Conservation (phyloP, 2,113 vertebrate species). For the Carassius auratus region DNA sequence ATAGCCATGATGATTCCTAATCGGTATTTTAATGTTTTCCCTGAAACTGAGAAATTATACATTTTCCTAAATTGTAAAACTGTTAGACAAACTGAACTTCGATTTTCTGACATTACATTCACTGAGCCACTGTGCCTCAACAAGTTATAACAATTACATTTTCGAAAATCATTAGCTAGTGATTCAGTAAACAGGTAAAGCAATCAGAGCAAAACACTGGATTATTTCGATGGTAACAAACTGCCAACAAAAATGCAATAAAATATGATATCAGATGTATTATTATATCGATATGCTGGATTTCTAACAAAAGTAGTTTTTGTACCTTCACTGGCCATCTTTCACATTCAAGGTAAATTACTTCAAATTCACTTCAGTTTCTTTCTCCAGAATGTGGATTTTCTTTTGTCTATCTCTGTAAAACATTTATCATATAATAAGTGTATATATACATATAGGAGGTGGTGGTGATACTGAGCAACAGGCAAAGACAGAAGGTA, state of each 20-base stretch:
- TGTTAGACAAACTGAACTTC: no score
- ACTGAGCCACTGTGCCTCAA: no score
- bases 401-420: no score
- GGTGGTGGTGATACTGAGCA: no score
- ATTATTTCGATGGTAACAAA: neutral
- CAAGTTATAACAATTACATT: no score
- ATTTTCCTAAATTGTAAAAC: neutral
- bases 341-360: neutral
- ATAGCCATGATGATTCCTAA: neutral
- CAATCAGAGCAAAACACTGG: neutral
- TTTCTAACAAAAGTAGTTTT: neutral
- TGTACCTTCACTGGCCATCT: conserved; percentile 3
- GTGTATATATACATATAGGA: no score
- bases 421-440: neutral
- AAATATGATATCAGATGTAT: neutral
- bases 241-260: neutral
- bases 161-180: no score
- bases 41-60: neutral
- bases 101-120: no score
- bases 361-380: neutral
- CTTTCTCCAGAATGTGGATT: neutral
- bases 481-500: no score
- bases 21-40: neutral
- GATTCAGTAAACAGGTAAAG: no score
- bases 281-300: neutral